Conservation (phyloP, 2,888 invertebrate genomes). For the Orthosia gothica region DNA sequence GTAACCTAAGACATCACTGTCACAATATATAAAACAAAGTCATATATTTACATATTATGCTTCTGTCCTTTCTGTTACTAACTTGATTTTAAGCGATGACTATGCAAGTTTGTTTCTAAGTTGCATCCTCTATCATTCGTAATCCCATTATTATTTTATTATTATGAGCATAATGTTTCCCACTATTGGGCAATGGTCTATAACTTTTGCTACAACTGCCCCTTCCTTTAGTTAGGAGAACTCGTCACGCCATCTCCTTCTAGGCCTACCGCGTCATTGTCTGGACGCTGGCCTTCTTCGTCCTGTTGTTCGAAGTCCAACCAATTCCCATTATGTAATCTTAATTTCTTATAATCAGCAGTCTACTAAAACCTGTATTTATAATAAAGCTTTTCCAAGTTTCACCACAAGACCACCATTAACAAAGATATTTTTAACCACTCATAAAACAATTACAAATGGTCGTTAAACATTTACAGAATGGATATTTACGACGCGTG, state of each 20-base stretch:
- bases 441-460: slow-evolving; percentile 67
- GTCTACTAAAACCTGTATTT: not conserved
- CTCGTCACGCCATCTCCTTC: too few relatives aligned
- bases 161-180: too few relatives aligned
- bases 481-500: slow-evolving; percentile 59
- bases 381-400: not conserved
- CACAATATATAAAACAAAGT: too few relatives aligned
- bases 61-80: too few relatives aligned
- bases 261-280: too few relatives aligned
- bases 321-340: not conserved
- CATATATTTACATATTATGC: too few relatives aligned
- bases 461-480: slow-evolving; percentile 59
- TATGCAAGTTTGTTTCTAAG: not conserved
- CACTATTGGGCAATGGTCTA: too few relatives aligned
- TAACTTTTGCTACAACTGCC: too few relatives aligned
- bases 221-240: too few relatives aligned
- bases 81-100: not conserved
- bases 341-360: not conserved
- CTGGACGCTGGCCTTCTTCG: too few relatives aligned
- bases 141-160: not conserved
- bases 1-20: too few relatives aligned
- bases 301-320: not conserved
- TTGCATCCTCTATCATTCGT: not conserved
- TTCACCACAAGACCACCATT: not conserved
- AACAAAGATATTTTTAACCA: slow-evolving; percentile 53